Evolutionary conservation across 2,797 vertebrate species (phyloP).

Genomic region (Oceanodroma leucorhoa): DNA sequence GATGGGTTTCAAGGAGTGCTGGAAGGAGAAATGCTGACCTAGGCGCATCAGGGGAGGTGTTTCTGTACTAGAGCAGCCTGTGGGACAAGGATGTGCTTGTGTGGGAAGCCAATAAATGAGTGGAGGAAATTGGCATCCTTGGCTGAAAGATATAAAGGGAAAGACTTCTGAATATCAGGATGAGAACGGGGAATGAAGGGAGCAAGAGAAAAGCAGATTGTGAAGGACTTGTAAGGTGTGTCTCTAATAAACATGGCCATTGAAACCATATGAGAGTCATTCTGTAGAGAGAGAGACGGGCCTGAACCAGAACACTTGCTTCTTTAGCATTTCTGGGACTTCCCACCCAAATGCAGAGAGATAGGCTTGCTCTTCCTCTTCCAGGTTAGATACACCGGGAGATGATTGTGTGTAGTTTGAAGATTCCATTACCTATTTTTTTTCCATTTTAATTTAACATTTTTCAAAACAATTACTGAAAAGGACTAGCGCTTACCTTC

Average conservation of each 20-base stretch:
- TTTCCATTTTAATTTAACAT: conserved; percentile 37
- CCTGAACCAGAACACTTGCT: neutral
- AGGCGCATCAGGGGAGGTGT: neutral
- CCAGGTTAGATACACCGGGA: neutral
- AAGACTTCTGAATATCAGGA: neutral
- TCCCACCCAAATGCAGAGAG: neutral
- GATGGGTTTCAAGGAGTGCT: neutral
- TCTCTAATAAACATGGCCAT: neutral
- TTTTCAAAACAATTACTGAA: conserved; percentile 8
- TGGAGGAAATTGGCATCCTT: neutral
- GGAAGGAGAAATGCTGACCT: neutral
- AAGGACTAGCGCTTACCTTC: neutral
- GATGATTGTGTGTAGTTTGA: neutral
- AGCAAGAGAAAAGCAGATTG: neutral
- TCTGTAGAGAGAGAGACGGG: neutral
- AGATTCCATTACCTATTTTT: neutral
- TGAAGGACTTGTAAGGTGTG: neutral
- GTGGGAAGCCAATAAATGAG: neutral
- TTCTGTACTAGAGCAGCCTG: neutral
- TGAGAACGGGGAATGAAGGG: neutral
- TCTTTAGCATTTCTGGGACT: neutral
- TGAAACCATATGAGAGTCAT: neutral
- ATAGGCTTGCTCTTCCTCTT: neutral
- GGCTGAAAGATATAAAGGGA: neutral
- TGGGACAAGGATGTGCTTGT: neutral